phyloP scores from a whole-genome alignment of 2,888 invertebrate genomes.

The Chydorus sphaericus region DNA sequence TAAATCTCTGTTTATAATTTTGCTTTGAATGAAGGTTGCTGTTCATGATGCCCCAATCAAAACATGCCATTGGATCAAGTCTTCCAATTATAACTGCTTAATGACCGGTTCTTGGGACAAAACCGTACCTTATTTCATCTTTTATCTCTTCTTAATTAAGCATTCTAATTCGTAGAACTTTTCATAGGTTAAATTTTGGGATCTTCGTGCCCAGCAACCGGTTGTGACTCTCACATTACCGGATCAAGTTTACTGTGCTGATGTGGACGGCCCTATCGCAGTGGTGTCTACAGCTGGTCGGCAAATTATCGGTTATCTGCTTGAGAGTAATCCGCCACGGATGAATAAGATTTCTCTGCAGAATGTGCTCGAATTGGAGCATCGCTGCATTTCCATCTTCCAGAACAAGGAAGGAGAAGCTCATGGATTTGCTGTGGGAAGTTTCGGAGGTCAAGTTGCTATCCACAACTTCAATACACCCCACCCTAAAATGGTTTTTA shows the following conservation, averaged over 20 bases:
- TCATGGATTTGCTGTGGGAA: conserved; percentile 84
- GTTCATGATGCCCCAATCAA: conserved; percentile 91
- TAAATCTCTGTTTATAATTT: no score
- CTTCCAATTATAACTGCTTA: conserved; percentile 86
- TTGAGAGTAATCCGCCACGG: conserved; percentile 87
- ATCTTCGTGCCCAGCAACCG: conserved; percentile 75
- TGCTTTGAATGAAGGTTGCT: no score
- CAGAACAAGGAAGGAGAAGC: conserved; percentile 84
- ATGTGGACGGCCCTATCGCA: conserved; percentile 95
- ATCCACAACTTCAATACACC: conserved; percentile 87
- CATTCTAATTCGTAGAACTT: no score
- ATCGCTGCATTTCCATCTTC: conserved; percentile 90
- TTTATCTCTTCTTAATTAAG: no score
- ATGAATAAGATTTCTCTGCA: conserved; percentile 77
- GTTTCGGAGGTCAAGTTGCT: conserved; percentile 93
- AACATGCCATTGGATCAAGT: no score
- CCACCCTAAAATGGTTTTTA: no score
- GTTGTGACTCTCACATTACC: conserved; percentile 79
- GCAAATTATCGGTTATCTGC: conserved; percentile 77
- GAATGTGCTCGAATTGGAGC: conserved; percentile 94
- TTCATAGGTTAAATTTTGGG: conserved; percentile 97
- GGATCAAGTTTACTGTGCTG: conserved; percentile 92
- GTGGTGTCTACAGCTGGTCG: conserved; percentile 91
- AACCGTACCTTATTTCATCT: no score
- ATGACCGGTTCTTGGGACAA: no score